phyloP scores from a whole-genome alignment of 2,113 vertebrate genomes.

The Ammodytes dubius region DNA sequence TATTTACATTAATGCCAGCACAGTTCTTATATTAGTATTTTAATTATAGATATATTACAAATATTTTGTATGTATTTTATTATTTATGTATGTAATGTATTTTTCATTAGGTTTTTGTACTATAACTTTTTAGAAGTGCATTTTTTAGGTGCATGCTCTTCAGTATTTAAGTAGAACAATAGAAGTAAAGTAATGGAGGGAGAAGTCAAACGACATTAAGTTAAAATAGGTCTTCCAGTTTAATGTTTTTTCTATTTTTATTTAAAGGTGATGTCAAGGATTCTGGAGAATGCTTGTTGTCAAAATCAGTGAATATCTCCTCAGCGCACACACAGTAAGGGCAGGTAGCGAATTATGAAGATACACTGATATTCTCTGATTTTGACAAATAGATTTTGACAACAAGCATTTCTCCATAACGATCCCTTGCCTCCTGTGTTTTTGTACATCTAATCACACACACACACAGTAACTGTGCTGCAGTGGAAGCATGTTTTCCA shows the following conservation, averaged over 20 bases:
- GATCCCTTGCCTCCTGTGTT: background rate
- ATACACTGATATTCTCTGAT: no score
- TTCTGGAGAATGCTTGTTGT: no score
- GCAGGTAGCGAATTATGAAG: no score
- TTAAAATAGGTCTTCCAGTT: background rate
- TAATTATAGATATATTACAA: background rate
- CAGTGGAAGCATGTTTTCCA: conserved; percentile 52
- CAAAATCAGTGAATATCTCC: no score
- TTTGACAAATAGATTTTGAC: no score
- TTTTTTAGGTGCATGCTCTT: background rate
- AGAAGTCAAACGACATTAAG: background rate
- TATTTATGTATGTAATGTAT: no score
- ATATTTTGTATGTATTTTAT: no score
- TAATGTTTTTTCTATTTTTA: background rate
- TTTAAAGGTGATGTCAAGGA: background rate
- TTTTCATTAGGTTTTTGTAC: background rate
- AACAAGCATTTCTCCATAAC: background rate
- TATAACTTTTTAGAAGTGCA: background rate
- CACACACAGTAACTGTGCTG: conserved; percentile 18
- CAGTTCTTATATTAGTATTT: background rate
- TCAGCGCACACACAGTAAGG: no score
- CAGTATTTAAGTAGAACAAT: background rate
- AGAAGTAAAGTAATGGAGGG: background rate
- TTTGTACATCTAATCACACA: background rate
- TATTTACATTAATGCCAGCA: background rate